These are phyloP conservation scores for Bufotes viridis DNA, from an alignment of 2,797 vertebrate species.

Conservation along the genomic window DNA sequence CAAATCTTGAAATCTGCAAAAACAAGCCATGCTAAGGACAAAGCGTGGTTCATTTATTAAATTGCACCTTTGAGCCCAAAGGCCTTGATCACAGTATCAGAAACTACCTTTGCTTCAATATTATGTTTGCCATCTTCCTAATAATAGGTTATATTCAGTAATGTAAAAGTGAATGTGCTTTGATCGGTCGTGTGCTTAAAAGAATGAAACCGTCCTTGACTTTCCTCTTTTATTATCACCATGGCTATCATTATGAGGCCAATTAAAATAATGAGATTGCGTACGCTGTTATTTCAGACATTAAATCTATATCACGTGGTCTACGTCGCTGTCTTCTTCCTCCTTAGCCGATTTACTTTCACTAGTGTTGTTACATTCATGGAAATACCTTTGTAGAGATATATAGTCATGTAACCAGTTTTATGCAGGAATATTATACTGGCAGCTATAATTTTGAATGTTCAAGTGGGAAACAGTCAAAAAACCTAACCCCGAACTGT, in stretches of 20 bases:
- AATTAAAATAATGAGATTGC: background rate
- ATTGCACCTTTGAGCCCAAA: background rate
- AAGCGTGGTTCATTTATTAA: background rate
- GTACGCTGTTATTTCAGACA: background rate
- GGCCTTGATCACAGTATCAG: background rate
- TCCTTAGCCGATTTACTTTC: background rate
- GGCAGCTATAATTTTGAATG: background rate
- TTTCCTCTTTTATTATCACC: conserved; percentile 2
- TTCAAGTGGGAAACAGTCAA: background rate
- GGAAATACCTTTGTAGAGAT: background rate
- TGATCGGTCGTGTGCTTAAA: background rate
- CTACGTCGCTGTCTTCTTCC: too few relatives aligned
- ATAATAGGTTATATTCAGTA: conserved; percentile 6
- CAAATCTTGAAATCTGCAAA: background rate
- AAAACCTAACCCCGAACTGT: background rate
- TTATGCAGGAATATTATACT: background rate
- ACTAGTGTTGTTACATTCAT: background rate
- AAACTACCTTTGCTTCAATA: background rate
- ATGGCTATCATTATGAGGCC: background rate
- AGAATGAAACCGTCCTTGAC: background rate
- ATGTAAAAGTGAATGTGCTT: background rate
- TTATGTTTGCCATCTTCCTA: background rate
- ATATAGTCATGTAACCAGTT: background rate
- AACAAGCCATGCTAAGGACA: background rate
- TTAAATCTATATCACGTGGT: background rate